Percentiles rank a stretch among this genome's conserved stretches.
Evolutionary conservation across 2,888 invertebrate species (phyloP).

Genomic region (Eristalinus sepulchralis): DNA sequence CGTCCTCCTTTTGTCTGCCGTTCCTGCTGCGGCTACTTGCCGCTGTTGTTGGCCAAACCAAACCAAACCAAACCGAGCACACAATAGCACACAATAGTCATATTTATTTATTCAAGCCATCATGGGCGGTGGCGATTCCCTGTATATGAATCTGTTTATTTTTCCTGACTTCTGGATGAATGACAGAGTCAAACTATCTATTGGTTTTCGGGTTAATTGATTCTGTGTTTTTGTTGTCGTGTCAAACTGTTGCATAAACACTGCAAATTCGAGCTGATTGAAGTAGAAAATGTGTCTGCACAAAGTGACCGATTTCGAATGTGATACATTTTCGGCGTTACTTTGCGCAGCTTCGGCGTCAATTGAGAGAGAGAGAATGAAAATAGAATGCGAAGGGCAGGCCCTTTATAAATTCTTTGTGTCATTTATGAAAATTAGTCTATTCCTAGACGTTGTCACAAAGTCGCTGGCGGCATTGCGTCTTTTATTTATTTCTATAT

Average conservation of each 20-base stretch:
- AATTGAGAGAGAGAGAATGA: not conserved
- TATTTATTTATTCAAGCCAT: not conserved
- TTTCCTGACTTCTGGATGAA: not conserved
- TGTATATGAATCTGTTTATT: not conserved
- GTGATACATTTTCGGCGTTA: not conserved
- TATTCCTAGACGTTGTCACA: slow-evolving; percentile 33
- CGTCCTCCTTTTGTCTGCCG: not conserved
- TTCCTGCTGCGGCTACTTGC: not conserved
- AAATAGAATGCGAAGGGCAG: slow-evolving; percentile 38
- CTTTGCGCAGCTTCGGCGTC: not conserved
- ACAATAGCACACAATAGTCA: not conserved
- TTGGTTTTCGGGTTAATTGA: slow-evolving; percentile 10
- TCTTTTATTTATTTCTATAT: not conserved
- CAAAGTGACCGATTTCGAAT: not conserved
- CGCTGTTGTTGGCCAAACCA: not conserved
- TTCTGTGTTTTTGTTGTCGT: not conserved
- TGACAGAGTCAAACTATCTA: not conserved
- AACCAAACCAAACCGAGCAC: not conserved
- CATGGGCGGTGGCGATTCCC: not conserved
- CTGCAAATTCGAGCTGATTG: not conserved
- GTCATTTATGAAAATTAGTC: not conserved
- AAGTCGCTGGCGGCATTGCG: not conserved
- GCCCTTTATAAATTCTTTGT: slow-evolving; percentile 29
- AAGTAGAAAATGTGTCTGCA: not conserved
- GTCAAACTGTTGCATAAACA: not conserved